phyloP scores from a whole-genome alignment of 2,888 invertebrate species.

The Epinotia bilunana region DNA sequence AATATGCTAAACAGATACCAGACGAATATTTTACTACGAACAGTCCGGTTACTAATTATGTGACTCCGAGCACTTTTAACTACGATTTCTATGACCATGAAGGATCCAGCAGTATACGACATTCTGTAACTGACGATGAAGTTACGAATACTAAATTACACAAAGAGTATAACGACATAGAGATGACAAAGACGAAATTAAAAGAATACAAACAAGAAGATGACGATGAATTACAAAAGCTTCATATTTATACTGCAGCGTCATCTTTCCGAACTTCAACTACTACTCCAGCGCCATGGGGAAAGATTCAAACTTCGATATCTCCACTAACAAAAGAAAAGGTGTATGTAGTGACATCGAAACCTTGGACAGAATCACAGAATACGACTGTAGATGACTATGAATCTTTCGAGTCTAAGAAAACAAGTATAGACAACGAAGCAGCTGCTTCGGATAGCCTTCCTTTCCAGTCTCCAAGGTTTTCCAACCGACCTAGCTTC shows the following conservation, averaged over 20 bases:
- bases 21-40: conserved; percentile 89
- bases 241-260: conserved; percentile 75
- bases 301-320: conserved; percentile 87
- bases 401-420: conserved; percentile 72
- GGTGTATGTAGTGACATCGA: conserved; percentile 92
- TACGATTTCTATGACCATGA: conserved; percentile 79
- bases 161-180: conserved; percentile 72
- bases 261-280: conserved; percentile 72
- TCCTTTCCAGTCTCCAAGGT: conserved; percentile 80
- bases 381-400: conserved; percentile 62
- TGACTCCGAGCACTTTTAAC: conserved; percentile 66
- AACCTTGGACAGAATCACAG: conserved; percentile 79
- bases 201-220: conserved; percentile 62
- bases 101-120: conserved; percentile 77
- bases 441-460: conserved; percentile 61
- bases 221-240: conserved; percentile 63
- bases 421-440: conserved; percentile 59
- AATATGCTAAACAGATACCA: conserved; percentile 90
- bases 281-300: conserved; percentile 85
- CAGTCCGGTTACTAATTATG: conserved; percentile 69
- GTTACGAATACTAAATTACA: conserved; percentile 59
- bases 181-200: conserved; percentile 63
- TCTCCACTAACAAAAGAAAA: conserved; percentile 92
- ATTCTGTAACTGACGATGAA: conserved; percentile 68
- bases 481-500: conserved; percentile 83